Conservation (phyloP, 2,888 invertebrate species). For the Dryococelus australis region DNA sequence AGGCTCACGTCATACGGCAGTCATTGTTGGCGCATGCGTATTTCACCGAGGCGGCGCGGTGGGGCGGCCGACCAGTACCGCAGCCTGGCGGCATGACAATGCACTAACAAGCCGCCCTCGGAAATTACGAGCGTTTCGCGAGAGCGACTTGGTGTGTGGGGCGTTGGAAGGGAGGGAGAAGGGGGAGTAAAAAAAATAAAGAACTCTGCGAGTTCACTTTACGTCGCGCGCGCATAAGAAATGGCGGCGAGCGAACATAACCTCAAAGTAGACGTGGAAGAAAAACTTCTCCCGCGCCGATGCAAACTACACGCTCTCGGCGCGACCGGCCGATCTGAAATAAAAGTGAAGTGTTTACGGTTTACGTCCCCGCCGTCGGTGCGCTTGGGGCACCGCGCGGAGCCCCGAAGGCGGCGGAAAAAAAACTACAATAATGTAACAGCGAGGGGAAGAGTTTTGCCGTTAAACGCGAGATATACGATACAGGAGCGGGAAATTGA, state of each 20-base stretch:
- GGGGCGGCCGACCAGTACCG: background rate
- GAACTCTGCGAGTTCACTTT: background rate
- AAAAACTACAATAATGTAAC: background rate
- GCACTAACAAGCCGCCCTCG: slow-evolving; percentile 17
- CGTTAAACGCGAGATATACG: slow-evolving; percentile 41
- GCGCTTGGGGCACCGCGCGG: background rate
- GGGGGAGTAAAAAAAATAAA: background rate
- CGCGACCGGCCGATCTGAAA: background rate
- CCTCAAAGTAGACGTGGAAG: background rate
- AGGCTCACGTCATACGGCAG: background rate
- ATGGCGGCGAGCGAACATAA: slow-evolving; percentile 22
- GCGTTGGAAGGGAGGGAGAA: background rate
- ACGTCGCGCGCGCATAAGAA: background rate
- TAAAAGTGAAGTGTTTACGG: slow-evolving; percentile 1
- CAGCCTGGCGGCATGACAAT: slow-evolving; percentile 8
- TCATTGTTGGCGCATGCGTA: background rate
- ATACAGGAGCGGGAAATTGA: slow-evolving; percentile 40
- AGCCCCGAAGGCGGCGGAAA: background rate
- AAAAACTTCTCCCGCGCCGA: background rate
- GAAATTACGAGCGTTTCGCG: slow-evolving; percentile 8
- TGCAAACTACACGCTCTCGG: background rate
- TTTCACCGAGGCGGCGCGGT: background rate
- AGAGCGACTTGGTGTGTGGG: background rate
- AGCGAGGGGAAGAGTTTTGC: background rate
- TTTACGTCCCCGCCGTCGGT: background rate